Percentiles rank a stretch among this genome's conserved stretches.
Evolutionary conservation across 2,797 vertebrate genomes (phyloP).

Genomic region (Oceanodroma leucorhoa): DNA sequence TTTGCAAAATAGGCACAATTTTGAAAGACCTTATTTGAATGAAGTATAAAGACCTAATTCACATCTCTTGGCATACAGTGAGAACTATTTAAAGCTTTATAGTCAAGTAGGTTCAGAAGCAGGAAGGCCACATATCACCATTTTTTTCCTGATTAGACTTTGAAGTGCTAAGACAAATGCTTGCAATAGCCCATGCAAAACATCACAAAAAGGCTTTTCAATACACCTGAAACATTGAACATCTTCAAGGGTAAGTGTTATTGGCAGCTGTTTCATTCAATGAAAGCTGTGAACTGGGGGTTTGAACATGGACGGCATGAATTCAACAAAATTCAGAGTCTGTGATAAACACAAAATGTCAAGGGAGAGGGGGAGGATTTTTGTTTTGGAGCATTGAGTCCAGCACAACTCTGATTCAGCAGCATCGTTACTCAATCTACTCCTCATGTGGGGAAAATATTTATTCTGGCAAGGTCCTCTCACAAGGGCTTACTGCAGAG

Average conservation of each 20-base stretch:
- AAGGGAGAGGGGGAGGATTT: background rate
- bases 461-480: slow-evolving; percentile 15
- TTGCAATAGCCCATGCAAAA: background rate
- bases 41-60: slow-evolving; percentile 31
- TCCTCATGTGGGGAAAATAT: slow-evolving; percentile 38
- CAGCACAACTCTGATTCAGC: slow-evolving; percentile 7
- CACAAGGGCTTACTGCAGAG: slow-evolving; percentile 7
- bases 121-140: background rate
- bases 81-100: background rate
- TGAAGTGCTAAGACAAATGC: background rate
- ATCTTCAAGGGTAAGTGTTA: background rate
- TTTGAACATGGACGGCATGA: background rate
- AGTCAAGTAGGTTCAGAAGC: background rate
- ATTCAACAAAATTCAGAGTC: slow-evolving; percentile 13
- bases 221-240: background rate
- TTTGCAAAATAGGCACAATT: slow-evolving; percentile 39
- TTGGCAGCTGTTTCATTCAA: background rate
- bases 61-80: background rate
- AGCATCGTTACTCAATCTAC: slow-evolving; percentile 1
- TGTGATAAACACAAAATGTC: background rate
- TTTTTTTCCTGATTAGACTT: background rate
- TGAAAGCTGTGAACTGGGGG: background rate
- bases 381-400: background rate
- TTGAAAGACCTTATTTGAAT: slow-evolving; percentile 34
- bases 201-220: background rate